These are phyloP conservation scores for Orius laevigatus DNA, from an alignment of 1,140 invertebrate species.

Conservation along the genomic window DNA sequence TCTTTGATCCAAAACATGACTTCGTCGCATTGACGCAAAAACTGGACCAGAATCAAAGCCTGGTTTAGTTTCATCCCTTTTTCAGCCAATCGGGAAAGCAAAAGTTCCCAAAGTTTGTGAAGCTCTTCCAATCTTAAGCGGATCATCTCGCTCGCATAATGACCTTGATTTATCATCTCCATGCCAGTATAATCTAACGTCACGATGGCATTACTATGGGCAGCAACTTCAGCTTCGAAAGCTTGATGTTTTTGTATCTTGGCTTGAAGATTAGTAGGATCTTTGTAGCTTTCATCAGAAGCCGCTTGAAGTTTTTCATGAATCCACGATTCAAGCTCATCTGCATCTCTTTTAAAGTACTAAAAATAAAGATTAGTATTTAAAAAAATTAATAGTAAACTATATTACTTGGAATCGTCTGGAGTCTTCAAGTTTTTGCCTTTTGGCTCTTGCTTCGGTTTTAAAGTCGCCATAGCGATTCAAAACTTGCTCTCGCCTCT, in stretches of 20 bases:
- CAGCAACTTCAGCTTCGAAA: constrained; percentile 97
- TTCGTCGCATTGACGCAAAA: constrained; percentile 93
- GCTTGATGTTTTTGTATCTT: constrained; percentile 99
- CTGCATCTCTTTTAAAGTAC: constrained; percentile 98
- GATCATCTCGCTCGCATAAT: constrained; percentile 92
- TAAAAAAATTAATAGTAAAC: neutral
- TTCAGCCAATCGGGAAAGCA: constrained; percentile 80
- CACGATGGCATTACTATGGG: constrained; percentile 95
- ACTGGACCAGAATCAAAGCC: constrained; percentile 92
- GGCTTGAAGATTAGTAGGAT: constrained; percentile 91
- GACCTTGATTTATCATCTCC: constrained; percentile 92
- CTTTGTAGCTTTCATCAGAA: constrained; percentile 96
- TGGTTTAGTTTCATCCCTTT: constrained; percentile 94
- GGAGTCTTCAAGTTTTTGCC: constrained; percentile 95
- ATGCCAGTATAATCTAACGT: constrained; percentile 88
- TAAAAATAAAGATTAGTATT: constrained; percentile 32
- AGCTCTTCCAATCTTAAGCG: constrained; percentile 66
- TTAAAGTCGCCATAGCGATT: constrained; percentile 88
- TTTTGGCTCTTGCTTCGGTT: constrained; percentile 76
- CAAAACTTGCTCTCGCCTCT: constrained; percentile 77
- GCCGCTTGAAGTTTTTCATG: constrained; percentile 96
- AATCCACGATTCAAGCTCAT: constrained; percentile 98
- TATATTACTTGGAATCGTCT: constrained; percentile 54
- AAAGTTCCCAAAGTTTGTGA: constrained; percentile 85
- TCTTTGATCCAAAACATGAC: constrained; percentile 99